A percentile compares a stretch with the other conserved stretches of the same genome.
phyloP scores from a whole-genome alignment of 1,140 invertebrate species.

The Drosophila yakuba region DNA sequence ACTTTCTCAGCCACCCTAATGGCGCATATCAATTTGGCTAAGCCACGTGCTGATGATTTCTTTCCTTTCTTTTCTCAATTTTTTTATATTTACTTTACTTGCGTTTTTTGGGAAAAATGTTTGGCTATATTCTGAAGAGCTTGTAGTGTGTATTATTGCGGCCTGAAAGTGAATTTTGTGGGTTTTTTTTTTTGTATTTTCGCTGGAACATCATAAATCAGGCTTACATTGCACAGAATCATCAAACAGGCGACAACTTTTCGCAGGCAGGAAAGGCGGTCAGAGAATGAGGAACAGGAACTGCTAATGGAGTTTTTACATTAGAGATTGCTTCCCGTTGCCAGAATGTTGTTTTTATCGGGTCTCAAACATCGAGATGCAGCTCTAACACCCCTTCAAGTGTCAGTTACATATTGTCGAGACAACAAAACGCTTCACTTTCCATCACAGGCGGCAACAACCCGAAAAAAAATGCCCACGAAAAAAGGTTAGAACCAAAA shows the following conservation, averaged over 20 bases:
- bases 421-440: conserved; percentile 80
- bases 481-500: conserved; percentile 72
- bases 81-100: conserved; percentile 44
- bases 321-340: conserved; percentile 67
- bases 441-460: conserved; percentile 48
- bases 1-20: conserved; percentile 75
- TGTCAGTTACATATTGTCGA: conserved; percentile 82
- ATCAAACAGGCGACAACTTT: conserved; percentile 76
- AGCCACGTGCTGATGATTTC: conserved; percentile 68
- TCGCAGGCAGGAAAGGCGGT: conserved; percentile 12
- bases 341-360: conserved; percentile 57
- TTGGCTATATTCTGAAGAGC: conserved; percentile 60
- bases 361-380: conserved; percentile 62
- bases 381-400: conserved; percentile 79
- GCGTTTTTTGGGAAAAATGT: conserved; percentile 35
- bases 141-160: conserved; percentile 57
- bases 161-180: conserved; percentile 51
- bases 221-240: conserved; percentile 83
- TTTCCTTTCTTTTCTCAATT: conserved; percentile 16
- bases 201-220: conserved; percentile 77
- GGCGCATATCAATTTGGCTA: conserved; percentile 81
- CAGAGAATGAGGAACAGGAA: conserved; percentile 45
- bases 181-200: not conserved
- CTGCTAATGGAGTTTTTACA: conserved; percentile 79
- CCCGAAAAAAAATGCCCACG: conserved; percentile 28